Base-by-base conservation (phyloP, 2,888 invertebrate genomes). In the Euplagia quadripunctaria region DNA sequence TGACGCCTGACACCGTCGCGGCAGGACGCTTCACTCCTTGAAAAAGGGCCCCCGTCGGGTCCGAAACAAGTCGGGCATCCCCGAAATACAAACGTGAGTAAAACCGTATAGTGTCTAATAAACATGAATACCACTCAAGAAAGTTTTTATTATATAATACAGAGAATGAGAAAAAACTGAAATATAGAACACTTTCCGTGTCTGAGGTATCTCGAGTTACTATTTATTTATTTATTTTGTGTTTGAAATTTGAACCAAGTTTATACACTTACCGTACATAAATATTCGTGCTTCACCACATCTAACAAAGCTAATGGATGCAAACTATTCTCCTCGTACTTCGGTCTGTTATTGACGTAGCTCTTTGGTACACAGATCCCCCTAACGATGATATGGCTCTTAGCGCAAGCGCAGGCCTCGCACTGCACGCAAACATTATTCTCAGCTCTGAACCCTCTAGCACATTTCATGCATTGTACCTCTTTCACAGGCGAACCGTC, bases 401-500 rank as follows among this genome's bases (percentile, higher is more conserved):
- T 91, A 0, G 78, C 76, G 76, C 95, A 96, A 0, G 81, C 73
- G 81, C 96, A 96, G 0, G 87, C 71, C 6, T 90, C 89, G 74
- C 96, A 96, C 46, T 88, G 89, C 42, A 91, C 86, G 82, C 96
- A 96, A 1, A 76, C 77, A 78, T 94, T 93, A 73, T 82, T 82
- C 14, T 78, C 71, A 0, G 88, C 85, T 68, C 82, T 91, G 81
- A 87, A 94, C 0, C 94, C 95, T 12, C 92, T 90, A 0, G 92
- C 89, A 77, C 96, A 96, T 82, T 92, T 94, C 4, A 94, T 88
- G 79, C 95, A 96, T n/a, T 91, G 88, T 0, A 94, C 93, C 73
- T 94, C 95, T 78, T 92, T 94, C 80, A 91, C 86, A 8, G 93
- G 89, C 0, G 94, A 92, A 1, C 95, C 95, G 76, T 96, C 94